phyloP scores from a whole-genome alignment of 2,888 invertebrate species.

The Plutella xylostella region DNA sequence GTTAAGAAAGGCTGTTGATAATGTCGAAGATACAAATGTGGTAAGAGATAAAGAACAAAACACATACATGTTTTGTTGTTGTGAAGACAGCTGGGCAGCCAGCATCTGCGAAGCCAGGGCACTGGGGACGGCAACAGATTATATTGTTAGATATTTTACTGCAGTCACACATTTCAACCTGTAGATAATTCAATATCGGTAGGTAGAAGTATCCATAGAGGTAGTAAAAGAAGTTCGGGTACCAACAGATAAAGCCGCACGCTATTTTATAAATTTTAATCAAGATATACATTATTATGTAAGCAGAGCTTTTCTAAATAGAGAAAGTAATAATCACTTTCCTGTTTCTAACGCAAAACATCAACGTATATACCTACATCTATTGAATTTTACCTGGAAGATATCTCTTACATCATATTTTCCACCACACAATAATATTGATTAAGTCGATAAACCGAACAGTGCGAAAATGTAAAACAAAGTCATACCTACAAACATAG shows the following conservation, averaged over 20 bases:
- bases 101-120: conserved; percentile 97
- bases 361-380: too few species aligned
- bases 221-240: too few species aligned
- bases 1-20: conserved; percentile 17
- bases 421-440: too few species aligned
- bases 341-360: too few species aligned
- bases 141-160: conserved; percentile 43
- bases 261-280: conserved; percentile 19
- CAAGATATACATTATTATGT: not conserved
- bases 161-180: not conserved
- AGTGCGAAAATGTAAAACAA: too few species aligned
- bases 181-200: too few species aligned
- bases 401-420: too few species aligned
- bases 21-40: conserved; percentile 31
- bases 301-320: not conserved
- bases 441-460: too few species aligned
- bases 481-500: conserved; percentile 4
- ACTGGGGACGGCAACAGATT: conserved; percentile 81
- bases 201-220: too few species aligned
- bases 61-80: conserved; percentile 95
- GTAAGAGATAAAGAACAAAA: conserved; percentile 58
- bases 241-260: conserved; percentile 46
- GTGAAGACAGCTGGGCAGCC: conserved; percentile 91
- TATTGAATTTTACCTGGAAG: too few species aligned
- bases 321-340: not conserved